These are phyloP conservation scores for Neogobius melanostomus DNA, from an alignment of 2,113 vertebrate genomes.

Conservation along the genomic window DNA sequence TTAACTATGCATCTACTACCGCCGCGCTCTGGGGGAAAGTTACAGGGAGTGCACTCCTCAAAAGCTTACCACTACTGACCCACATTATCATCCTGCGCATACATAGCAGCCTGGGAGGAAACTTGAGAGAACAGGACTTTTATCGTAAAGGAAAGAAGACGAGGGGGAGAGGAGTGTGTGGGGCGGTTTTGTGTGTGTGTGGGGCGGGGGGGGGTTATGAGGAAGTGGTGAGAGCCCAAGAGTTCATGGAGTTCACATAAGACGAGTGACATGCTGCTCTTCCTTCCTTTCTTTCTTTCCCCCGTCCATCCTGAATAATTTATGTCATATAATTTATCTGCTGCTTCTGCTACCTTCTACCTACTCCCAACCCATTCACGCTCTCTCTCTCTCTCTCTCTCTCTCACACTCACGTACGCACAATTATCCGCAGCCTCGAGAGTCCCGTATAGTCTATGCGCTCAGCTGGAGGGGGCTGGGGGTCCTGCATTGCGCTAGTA, in stretches of 20 bases:
- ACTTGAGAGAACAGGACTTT: constrained; percentile 47
- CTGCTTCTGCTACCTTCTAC: constrained; percentile 11
- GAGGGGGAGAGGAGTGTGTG: neutral
- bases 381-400: constrained; percentile 42
- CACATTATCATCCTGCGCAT: constrained; percentile 38
- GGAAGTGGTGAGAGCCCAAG: constrained; percentile 58
- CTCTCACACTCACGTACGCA: constrained; percentile 17
- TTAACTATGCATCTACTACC: neutral
- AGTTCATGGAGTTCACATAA: constrained; percentile 65
- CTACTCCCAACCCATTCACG: neutral
- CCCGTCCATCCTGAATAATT: constrained; percentile 66
- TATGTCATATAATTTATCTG: constrained; percentile 71
- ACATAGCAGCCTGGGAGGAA: constrained; percentile 56
- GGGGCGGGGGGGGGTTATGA: constrained; percentile 18
- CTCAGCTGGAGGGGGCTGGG: constrained; percentile 36
- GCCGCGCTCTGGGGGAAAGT: neutral
- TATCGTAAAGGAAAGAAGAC: constrained; percentile 41
- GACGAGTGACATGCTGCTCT: constrained; percentile 54
- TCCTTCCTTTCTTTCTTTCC: constrained; percentile 27
- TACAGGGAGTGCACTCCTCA: constrained; percentile 17
- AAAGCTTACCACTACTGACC: constrained; percentile 28
- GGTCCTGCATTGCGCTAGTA: constrained; percentile 49
- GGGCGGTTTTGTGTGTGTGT: neutral
- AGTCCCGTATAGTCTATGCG: constrained; percentile 19
- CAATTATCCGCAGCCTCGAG: constrained; percentile 39